Base-by-base conservation (phyloP, 1,140 invertebrate species). In the Bathynomus jamesi region DNA sequence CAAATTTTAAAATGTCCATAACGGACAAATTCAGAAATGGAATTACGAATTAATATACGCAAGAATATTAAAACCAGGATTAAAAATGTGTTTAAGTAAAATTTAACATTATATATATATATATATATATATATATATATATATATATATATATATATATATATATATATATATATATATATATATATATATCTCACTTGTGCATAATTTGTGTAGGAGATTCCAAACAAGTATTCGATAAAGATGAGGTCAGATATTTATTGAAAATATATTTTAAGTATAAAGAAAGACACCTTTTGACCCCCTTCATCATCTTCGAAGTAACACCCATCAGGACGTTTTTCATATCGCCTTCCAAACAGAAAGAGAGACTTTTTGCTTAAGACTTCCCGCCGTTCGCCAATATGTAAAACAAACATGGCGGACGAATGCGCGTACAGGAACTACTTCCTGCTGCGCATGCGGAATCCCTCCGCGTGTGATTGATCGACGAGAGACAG, bases 111-210 rank as follows among this genome's bases (percentile, higher is more conserved):
- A 53, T 53, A 53, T 53, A 53, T 53, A 53, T 53, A 53, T 53
- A 53, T 53, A 53, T 53, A 53, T 53, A 53, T 53, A 53, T 53
- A 53, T 53, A 53, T 53, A 53, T 53, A 53, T 53, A 40, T 53
- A 53, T 53, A 53, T 53, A 53, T 53, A 40, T 53, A 53, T 53
- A 53, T 53, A 53, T 53, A 53, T 53, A 53, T 53, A 53, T 53
- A 53, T 2, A n/a, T n/a, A n/a, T n/a, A n/a, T n/a, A n/a, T n/a
- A n/a, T n/a, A n/a, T n/a, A n/a, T n/a, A n/a, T n/a, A n/a, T n/a
- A n/a, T n/a, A n/a, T n/a, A n/a, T n/a, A n/a, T n/a, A n/a, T n/a
- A n/a, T n/a, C n/a, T n/a, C n/a, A n/a, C n/a, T n/a, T n/a, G n/a
- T n/a, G n/a, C n/a, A n/a, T n/a, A n/a, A n/a, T n/a, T n/a, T n/a